Evolutionary conservation across 2,797 vertebrate genomes (phyloP), one percentile per base, ranked within the genome.

Genomic region (Amazonetta brasiliensis): DNA sequence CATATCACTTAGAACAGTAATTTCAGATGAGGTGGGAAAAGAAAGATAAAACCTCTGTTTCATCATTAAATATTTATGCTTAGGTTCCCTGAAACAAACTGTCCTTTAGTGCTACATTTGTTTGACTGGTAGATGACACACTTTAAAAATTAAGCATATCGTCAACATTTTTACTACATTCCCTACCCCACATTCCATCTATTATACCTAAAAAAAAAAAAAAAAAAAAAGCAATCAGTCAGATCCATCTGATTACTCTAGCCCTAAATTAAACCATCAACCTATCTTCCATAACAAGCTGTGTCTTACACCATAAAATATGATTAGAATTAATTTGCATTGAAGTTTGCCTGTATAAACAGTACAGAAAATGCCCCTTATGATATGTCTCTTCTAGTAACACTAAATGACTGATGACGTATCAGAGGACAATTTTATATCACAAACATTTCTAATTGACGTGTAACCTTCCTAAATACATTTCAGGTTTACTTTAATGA

Each of bases 221-320:
- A 58, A 90, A 90, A 81, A 59, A 59, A 88, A 83, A 63, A 60
- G 87, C 84, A 85, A 66, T 84, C 43, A 84, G 58, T 28, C 26
- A 72, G 69, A 91, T 92, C 26, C 74, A 66, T 94, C 86, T 90
- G 95, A 91, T 95, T 91, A 90, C 31, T 91, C 69, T 76, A 92
- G 73, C 58, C 55, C 26, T 94, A 94, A 90, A 92, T 95, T 91
- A 92, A 94, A 81, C 37, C 37, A 88, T 95, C 76, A 90, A 23
- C 23, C 23, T 84, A 22, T 92, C 92, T 91, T 91, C 59, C 23
- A 59, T 84, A 81, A 92, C 76, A 95, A 88, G 44, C 21, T 33
- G 41, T 86, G 79, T 75, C 66, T 94, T 84, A 73, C 35, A 79
- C 39, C 12, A 81, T 91, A 91, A 90, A 95, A 82, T 86, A 82